Evolutionary conservation across 2,797 vertebrate genomes (phyloP).

Genomic region (Eremophila alpestris): DNA sequence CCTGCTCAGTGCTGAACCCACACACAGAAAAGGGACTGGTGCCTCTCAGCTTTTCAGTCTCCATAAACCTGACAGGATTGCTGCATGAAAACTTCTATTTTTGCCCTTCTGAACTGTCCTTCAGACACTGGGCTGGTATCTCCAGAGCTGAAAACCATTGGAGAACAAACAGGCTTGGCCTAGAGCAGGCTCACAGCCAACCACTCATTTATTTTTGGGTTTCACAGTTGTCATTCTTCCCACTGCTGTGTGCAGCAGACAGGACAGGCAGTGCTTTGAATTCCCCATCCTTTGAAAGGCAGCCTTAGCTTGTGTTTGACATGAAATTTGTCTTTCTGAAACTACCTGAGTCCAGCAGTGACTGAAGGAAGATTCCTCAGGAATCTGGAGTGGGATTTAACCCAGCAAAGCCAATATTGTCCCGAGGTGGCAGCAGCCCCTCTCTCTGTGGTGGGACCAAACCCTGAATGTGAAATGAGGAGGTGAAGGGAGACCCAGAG

Average conservation of each 20-base stretch:
- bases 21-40: background rate
- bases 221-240: background rate
- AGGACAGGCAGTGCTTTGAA: background rate
- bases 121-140: background rate
- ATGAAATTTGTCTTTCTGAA: background rate
- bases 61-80: background rate
- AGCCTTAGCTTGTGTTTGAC: background rate
- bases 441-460: background rate
- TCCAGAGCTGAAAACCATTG: background rate
- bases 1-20: background rate
- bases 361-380: background rate
- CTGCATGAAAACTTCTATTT: background rate
- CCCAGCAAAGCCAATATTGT: background rate
- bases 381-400: background rate
- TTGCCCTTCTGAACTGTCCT: background rate
- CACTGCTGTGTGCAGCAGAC: background rate
- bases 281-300: background rate
- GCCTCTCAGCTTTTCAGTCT: background rate
- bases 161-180: background rate
- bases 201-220: background rate
- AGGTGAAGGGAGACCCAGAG: background rate
- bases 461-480: background rate
- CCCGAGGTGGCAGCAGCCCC: background rate
- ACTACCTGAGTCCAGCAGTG: background rate
- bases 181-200: background rate